Evolutionary conservation across 2,113 vertebrate genomes (phyloP), one percentile per base, ranked within the genome.

Genomic region (Astur gentilis): DNA sequence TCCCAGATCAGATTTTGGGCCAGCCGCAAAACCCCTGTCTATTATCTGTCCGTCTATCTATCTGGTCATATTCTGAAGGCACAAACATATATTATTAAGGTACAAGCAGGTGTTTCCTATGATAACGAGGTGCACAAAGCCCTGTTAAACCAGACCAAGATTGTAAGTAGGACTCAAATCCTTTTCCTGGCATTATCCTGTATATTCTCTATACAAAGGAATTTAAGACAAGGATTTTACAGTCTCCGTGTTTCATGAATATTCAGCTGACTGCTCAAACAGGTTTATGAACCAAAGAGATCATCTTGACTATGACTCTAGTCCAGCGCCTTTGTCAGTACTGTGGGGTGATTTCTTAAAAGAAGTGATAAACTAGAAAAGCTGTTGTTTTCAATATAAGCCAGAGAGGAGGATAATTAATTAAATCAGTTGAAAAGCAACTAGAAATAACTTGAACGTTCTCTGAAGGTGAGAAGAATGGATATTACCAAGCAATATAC

Each of bases 1-100:
- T 96, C 94, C 81, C 69, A 71, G n/a, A 94, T 81, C 89, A 95
- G 91, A 81, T 66, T 77, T 62, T 54, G 38, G 80, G 58, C 80
- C 9, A 7, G 15, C 94, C 34, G 0, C 94, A 90, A 89, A 89
- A 77, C 3, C 72, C 40, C 34, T 64, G 45, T 19, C 58, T 88
- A 21, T 32, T 73, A 54, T 87, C 91, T 71, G 47, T 72, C 61
- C 11, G 11, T 85, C 55, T 65, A 16, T 50, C 66, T 60, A 31
- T 86, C 76, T 9, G 4, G 20, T 76, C 42, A 9, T 42, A 20
- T 52, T 58, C 42, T 9, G 69, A 81, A 83, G 31, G 10, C 42
- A 38, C 36, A 57, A 36, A 80, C 18, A 49, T 21, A 6, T 16
- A n/a, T 58, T 52, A 36, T 36, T 23, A 54, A 80, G 54, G 19